Evolutionary conservation across 2,888 invertebrate genomes (phyloP).

Genomic region (Polyommatus icarus): DNA sequence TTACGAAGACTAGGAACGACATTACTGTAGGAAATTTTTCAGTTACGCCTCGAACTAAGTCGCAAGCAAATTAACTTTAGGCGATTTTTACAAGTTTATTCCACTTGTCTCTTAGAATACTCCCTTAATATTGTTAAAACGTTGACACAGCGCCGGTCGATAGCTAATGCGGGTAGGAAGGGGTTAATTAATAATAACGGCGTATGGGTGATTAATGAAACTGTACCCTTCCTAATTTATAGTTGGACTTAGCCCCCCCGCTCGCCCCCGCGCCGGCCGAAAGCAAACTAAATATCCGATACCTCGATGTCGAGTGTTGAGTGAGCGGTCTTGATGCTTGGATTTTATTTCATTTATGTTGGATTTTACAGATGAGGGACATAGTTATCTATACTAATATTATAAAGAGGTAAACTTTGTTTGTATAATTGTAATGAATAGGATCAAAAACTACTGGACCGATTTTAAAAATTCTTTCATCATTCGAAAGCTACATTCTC

Average conservation of each 20-base stretch:
- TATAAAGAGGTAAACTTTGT: too few species aligned
- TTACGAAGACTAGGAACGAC: too few species aligned
- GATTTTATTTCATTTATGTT: constrained; percentile 11
- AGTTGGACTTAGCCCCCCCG: constrained; percentile 78
- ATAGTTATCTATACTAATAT: too few species aligned
- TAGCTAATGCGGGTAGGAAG: constrained; percentile 74
- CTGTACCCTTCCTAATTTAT: constrained; percentile 81
- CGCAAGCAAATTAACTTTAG: neutral
- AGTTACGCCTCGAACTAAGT: neutral
- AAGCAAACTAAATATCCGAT: constrained; percentile 81
- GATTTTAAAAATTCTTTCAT: too few species aligned
- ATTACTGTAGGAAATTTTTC: neutral
- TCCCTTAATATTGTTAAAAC: constrained; percentile 38
- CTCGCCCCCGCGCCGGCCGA: constrained; percentile 65
- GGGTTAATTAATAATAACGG: constrained; percentile 81
- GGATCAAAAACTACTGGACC: too few species aligned
- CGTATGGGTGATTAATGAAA: constrained; percentile 81
- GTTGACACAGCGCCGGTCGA: constrained; percentile 72
- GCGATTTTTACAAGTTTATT: neutral
- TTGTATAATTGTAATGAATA: too few species aligned
- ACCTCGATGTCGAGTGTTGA: constrained; percentile 68
- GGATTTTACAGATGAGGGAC: neutral
- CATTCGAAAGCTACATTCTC: too few species aligned
- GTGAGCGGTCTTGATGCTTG: constrained; percentile 54
- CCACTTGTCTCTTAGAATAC: neutral